These are phyloP conservation scores for Nanorana parkeri DNA, from an alignment of 2,113 vertebrate species.

Conservation along the genomic window DNA sequence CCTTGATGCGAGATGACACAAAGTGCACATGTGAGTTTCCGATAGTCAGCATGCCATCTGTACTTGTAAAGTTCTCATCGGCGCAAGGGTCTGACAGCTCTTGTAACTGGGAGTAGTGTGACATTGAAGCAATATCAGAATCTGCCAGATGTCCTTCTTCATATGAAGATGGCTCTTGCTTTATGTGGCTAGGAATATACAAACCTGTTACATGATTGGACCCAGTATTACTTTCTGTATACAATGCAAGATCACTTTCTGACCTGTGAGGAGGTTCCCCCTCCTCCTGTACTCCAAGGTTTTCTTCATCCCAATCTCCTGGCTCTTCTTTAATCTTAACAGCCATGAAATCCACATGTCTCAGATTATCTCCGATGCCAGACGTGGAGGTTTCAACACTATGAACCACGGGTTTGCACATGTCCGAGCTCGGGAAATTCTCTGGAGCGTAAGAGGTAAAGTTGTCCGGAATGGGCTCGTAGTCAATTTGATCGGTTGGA, in stretches of 20 bases:
- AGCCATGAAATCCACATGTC: background rate
- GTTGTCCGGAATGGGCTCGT: constrained; percentile 10
- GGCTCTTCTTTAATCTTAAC: constrained; percentile 23
- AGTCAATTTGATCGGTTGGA: constrained; percentile 15
- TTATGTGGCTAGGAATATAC: background rate
- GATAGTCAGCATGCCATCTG: background rate
- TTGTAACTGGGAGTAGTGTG: background rate
- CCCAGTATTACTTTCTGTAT: background rate
- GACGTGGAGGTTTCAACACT: background rate
- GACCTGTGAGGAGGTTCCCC: background rate
- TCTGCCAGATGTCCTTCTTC: constrained; percentile 1
- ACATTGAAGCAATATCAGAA: background rate
- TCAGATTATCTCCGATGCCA: background rate
- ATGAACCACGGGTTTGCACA: background rate
- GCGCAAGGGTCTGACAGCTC: background rate
- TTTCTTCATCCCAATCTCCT: background rate
- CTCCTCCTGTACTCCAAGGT: background rate
- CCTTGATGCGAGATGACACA: constrained; percentile 5
- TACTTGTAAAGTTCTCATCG: background rate
- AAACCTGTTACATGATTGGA: background rate
- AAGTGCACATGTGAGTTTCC: background rate
- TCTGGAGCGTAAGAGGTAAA: background rate
- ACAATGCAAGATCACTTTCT: background rate
- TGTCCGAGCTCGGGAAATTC: background rate
- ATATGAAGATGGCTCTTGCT: background rate